Evolutionary conservation across 2,113 vertebrate genomes (phyloP).

Genomic region (Sprattus sprattus): DNA sequence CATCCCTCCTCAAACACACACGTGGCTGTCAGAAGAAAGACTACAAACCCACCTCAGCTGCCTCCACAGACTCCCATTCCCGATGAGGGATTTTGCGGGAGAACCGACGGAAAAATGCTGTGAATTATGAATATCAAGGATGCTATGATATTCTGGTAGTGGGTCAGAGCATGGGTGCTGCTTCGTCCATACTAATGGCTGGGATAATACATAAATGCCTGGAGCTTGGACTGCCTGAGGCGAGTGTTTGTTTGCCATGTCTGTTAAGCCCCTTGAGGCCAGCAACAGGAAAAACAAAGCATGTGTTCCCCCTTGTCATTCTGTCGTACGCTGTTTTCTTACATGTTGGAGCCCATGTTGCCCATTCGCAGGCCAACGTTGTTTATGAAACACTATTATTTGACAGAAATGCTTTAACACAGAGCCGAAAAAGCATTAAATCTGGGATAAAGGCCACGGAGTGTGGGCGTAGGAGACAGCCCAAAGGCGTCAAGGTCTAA

Average conservation of each 20-base stretch:
- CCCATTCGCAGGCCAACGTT: neutral
- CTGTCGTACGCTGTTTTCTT: neutral
- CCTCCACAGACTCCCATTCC: neutral
- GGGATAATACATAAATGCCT: neutral
- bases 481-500: neutral
- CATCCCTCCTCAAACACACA: neutral
- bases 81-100: neutral
- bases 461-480: neutral
- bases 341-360: neutral
- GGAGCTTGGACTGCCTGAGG: neutral
- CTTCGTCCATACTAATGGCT: neutral
- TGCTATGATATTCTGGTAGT: neutral
- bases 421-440: neutral
- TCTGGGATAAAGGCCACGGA: neutral
- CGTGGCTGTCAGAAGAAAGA: neutral
- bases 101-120: neutral
- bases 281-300: neutral
- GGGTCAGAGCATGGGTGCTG: neutral
- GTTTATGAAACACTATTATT: neutral
- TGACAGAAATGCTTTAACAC: neutral
- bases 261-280: neutral
- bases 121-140: neutral
- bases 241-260: neutral
- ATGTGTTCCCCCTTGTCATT: neutral
- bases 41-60: neutral